Base-by-base conservation (phyloP, 1,140 invertebrate species). In the Ericerus pela region DNA sequence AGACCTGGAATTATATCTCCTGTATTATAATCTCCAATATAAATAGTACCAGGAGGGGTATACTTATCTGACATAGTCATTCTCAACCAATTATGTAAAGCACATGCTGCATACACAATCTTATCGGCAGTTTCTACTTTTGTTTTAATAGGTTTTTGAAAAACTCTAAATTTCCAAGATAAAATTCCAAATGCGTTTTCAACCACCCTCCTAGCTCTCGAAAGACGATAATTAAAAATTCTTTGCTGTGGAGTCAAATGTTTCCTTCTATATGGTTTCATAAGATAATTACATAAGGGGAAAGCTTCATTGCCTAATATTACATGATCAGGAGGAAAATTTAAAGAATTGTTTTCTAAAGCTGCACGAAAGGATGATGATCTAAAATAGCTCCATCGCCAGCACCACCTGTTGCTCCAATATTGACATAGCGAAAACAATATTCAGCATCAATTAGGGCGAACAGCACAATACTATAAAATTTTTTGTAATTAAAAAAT, bases 401-500 rank as follows among this genome's bases (percentile, higher is more conserved):
- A 26, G 63, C 59, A 43, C 65, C 55, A 3, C 67, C 68, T 53
- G 67, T 62, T 12, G 57, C 53, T 27, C 66, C 67, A 16, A 66
- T 58, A 58, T 70, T 58, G 14, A 38, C 38, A n/a, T 52, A 60
- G 5, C 62, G 31, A 38, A 70, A 66, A 56, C 59, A 62, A 38
- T 67, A 70, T 22, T 66, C 59, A 18, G 57, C 61, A 65, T 68
- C 62, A 28, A 61, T 64, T 14, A 68, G 58, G 51, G 67, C 67
- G 33, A 72, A 27, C 27, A 73, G 62, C 41, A 73, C 66, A 54
- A 72, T 68, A 58, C 67, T 70, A 62, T 66, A 62, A 11, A 56
- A 65, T 28, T 66, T 63, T 64, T 76, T 75, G 61, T 75, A 76
- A 62, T 75, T 76, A 60, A 65, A 74, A 59, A 66, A 73, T 16